Evolutionary conservation across 2,113 vertebrate genomes (phyloP), one percentile per base, ranked within the genome.

Genomic region (Prionailurus bengalensis): DNA sequence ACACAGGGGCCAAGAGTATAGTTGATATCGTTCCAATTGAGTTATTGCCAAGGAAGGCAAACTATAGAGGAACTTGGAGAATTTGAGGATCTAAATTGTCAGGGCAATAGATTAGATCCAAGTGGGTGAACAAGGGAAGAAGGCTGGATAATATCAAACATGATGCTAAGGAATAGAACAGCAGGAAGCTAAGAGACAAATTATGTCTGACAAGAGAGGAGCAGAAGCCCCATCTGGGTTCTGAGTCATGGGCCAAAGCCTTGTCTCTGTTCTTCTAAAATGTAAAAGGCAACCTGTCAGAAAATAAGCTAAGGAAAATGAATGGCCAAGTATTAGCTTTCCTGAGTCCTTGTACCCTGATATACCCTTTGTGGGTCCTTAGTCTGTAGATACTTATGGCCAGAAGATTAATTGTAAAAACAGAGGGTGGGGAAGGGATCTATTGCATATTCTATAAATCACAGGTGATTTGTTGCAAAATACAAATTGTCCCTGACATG

Each of bases 181-280:
- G 79, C 63, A 92, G 94, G 94, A 98, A 95, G 85, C 16, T 4
- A 76, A 42, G 31, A 96, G 96, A 92, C 42, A 95, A 92, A 94
- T 82, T 76, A 51, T 25, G 33, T 94, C 70, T 95, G 87, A 96
- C 84, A 88, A 39, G 74, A 89, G 65, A 87, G 51, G n/a, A 74
- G 73, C 42, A 80, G 93, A 81, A 96, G 86, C 82, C 70, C 68
- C 92, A 84, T 93, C 61, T 87, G 83, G 79, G 87, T 88, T 88
- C 80, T 51, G 36, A 89, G 39, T 80, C 55, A 70, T 39, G 36
- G 53, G 15, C 90, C 97, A 76, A 48, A 86, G 16, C 36, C 53
- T 51, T 66, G 21, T 71, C 45, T 83, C n/a, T 93, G n/a, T 16
- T 55, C 36, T 86, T 78, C 63, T 86, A 76, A 74, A 92, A 65